phyloP scores from a whole-genome alignment of 2,797 vertebrate species.

The Centropyge bicolor region DNA sequence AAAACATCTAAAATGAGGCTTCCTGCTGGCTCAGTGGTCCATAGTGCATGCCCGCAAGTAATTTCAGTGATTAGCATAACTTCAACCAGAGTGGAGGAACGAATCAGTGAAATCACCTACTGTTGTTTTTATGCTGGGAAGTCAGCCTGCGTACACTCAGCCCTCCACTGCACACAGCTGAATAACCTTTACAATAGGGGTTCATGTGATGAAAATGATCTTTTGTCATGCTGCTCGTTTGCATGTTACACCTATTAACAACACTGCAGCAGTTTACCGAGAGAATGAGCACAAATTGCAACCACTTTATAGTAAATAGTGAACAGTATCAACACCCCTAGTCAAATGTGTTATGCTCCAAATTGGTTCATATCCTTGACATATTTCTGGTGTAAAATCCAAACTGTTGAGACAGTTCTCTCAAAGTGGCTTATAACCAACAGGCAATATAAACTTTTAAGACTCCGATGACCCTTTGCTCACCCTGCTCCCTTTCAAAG shows the following conservation, averaged over 20 bases:
- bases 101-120: conserved; percentile 60
- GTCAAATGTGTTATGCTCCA: neutral
- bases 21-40: conserved; percentile 44
- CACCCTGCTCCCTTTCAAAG: neutral
- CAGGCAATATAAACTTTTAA: neutral
- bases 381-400: conserved; percentile 20
- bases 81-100: conserved; percentile 44
- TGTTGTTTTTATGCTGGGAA: conserved; percentile 44
- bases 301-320: conserved; percentile 4
- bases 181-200: conserved; percentile 15
- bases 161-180: neutral
- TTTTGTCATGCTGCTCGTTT: conserved; percentile 32
- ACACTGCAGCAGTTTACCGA: neutral
- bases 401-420: conserved; percentile 1
- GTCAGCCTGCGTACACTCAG: conserved; percentile 1
- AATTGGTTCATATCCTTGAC: conserved; percentile 16
- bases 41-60: conserved; percentile 24
- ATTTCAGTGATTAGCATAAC: conserved; percentile 62
- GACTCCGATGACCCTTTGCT: neutral
- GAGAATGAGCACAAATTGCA: conserved; percentile 7
- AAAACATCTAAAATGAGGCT: conserved; percentile 35
- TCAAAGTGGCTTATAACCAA: neutral
- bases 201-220: conserved; percentile 21
- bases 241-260: conserved; percentile 12
- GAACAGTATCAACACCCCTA: neutral